A percentile compares a stretch with the other conserved stretches of the same genome.
These are phyloP conservation scores for Cryptomyrus ogoouensis DNA, from an alignment of 2,113 vertebrate genomes.

Conservation along the genomic window DNA sequence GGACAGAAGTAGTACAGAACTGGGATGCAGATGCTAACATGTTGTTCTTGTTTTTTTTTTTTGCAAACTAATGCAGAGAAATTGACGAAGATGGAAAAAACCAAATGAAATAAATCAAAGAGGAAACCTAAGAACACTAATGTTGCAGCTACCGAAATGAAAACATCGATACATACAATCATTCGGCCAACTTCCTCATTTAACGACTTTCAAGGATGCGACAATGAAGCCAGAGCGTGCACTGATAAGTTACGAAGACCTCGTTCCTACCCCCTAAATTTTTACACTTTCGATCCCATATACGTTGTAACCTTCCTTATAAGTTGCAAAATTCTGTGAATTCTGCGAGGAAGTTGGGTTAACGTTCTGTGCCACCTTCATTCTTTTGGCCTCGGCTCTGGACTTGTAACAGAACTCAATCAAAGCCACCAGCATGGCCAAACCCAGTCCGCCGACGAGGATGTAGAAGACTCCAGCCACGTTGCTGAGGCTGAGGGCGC, in stretches of 20 bases:
- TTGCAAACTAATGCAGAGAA: constrained; percentile 44
- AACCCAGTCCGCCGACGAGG: constrained; percentile 97
- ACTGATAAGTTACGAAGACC: constrained; percentile 92
- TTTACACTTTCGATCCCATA: constrained; percentile 99
- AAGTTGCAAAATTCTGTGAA: constrained; percentile 99
- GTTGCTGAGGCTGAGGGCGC: constrained; percentile 99
- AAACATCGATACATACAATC: constrained; percentile 65
- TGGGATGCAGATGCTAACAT: constrained; percentile 53
- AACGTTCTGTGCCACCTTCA: constrained; percentile 99
- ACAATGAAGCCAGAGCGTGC: constrained; percentile 84
- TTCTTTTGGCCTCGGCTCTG: constrained; percentile 96
- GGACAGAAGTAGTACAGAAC: constrained; percentile 32
- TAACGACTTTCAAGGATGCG: constrained; percentile 73
- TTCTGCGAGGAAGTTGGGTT: constrained; percentile 99
- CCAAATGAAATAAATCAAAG: constrained; percentile 49
- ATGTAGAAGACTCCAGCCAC: constrained; percentile 99
- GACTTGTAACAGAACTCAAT: constrained; percentile 99
- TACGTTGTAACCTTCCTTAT: constrained; percentile 99
- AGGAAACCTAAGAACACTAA: constrained; percentile 42
- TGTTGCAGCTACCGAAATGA: constrained; percentile 52
- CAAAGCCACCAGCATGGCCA: constrained; percentile 99
- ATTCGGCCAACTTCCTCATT: constrained; percentile 80
- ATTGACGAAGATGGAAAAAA: constrained; percentile 52
- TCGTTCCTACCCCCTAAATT: constrained; percentile 99
- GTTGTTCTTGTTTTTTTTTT: constrained; percentile 19